Base-by-base conservation (phyloP, 2,113 vertebrate species). In the Lontra canadensis region DNA sequence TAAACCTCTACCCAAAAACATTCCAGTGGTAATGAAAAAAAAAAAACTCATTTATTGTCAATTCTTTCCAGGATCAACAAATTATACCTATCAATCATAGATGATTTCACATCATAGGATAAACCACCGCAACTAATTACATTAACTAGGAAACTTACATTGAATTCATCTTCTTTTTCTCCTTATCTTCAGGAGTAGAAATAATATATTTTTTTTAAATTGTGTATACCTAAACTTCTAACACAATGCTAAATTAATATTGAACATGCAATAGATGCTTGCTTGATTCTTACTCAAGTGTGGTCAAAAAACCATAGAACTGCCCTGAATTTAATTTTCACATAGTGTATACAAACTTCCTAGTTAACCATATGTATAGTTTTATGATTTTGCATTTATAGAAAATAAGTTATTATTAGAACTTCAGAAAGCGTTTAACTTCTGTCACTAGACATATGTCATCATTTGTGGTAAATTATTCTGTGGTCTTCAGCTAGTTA, bases 21-120 rank as follows among this genome's bases (percentile, higher is more conserved):
- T 85, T 90, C 84, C 23, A 85, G 15, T 44, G 12, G 31, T 31
- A 69, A 90, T 79, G 18, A 79, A 52, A 94, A 61, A 79, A 93
- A 61, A 85, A 79, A 36, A 90, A 61, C 47, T 44, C 1, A 69
- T 59, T 42, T 11, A 14, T 89, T 31, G 11, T 63, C 59, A 42
- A 14, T 61, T 67, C 31, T 67, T 6, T 8, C 0, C 6, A 83
- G 55, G 23, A 61, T 42, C 39, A 85, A 85, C 26, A 42, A 83
- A 0, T 63, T 13, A 61, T 1, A 61, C 47, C 17, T 81, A 2
- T 31, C 23, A 86, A 81, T 88, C 31, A 76, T 23, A 69, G 23
- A 71, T 69, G 23, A 88, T 78, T 61, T 52, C 23, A 71, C 42
- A 49, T 6, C n/a, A 42, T 31, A 44, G 7, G 20, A n/a, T 49